phyloP scores from a whole-genome alignment of 2,797 vertebrate genomes.

The Arrhamphus sclerolepis region DNA sequence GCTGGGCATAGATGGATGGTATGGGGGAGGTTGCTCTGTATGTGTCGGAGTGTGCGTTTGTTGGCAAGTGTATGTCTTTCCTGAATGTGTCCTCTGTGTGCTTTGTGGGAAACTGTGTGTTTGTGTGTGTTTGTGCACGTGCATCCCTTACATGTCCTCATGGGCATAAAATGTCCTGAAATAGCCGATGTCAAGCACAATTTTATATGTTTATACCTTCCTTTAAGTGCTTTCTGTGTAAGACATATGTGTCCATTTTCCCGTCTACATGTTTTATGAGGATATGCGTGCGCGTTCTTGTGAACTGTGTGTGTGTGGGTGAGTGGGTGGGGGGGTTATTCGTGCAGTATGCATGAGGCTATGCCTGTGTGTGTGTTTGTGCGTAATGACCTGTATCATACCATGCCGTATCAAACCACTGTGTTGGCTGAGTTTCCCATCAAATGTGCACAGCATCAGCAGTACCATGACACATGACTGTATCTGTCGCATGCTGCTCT shows the following conservation, averaged over 20 bases:
- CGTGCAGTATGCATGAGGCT: constrained; percentile 24
- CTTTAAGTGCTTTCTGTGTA: constrained; percentile 28
- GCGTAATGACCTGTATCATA: constrained; percentile 68
- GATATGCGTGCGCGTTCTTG: constrained; percentile 5
- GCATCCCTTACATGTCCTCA: constrained; percentile 14
- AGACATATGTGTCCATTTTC: constrained; percentile 11
- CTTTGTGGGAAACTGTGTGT: constrained; percentile 13
- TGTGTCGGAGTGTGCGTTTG: constrained; percentile 32
- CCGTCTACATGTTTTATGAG: constrained; percentile 15
- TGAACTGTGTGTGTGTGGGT: constrained; percentile 9
- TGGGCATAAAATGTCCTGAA: constrained; percentile 6
- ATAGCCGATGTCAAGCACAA: constrained; percentile 12
- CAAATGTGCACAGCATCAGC: constrained; percentile 49
- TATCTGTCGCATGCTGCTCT: constrained; percentile 55
- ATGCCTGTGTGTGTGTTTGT: constrained; percentile 55
- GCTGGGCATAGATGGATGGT: constrained; percentile 66
- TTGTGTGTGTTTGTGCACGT: constrained; percentile 19
- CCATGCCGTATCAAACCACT: constrained; percentile 53
- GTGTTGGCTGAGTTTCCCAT: constrained; percentile 52
- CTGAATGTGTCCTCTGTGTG: constrained; percentile 32
- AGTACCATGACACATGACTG: constrained; percentile 56
- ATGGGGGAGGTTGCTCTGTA: constrained; percentile 52
- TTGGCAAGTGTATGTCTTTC: constrained; percentile 12
- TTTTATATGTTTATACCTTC: constrained; percentile 15
- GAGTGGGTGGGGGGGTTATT: constrained; percentile 1